Evolutionary conservation across 2,113 vertebrate species (phyloP), one percentile per base, ranked within the genome.

Genomic region (Pimephales promelas): DNA sequence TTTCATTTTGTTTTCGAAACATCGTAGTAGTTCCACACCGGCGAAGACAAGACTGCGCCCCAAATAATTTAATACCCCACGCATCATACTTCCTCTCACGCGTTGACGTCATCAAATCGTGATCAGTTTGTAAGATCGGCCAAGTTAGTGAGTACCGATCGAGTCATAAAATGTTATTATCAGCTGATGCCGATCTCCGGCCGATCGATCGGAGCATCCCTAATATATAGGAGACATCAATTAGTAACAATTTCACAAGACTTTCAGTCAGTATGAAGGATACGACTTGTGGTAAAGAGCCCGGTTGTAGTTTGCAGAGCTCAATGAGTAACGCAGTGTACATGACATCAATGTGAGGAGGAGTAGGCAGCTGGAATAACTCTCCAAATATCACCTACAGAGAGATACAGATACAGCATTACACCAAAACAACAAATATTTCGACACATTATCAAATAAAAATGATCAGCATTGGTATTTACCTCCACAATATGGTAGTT

Each of bases 401-500:
- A 40, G 24, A 73, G 45, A 20, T 0, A 66, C 18, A 18, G 13
- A 73, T 20, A 68, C 0, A 28, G 68, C n/a, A 59, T 34, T 28
- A 26, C n/a, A 73, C 11, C 43, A 4, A 49, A 28, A 28, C n/a
- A 9, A 16, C 70, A 24, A 49, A 49, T 49, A 70, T 40, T 43
- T 26, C 20, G 5, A 59, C 28, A 20, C 2, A 68, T 68, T 22
- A 40, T 36, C 3, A 68, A 68, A 68, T 22, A 36, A 36, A 36
- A 68, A 66, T 10, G 8, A 34, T 18, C n/a, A 36, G n/a, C 28
- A 10, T 18, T 20, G 18, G 0, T 1, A 0, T 16, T 18, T 94
- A 99, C 98, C 97, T 99, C 98, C 49, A 99, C 97, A 10, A 99
- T 99, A 87, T 99, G 97, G 89, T 99, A 99, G 91, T 99, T 99